A percentile compares a stretch with the other conserved stretches of the same genome.
Conservation (phyloP, 2,888 invertebrate genomes). For the Mellilla xanthometata region DNA sequence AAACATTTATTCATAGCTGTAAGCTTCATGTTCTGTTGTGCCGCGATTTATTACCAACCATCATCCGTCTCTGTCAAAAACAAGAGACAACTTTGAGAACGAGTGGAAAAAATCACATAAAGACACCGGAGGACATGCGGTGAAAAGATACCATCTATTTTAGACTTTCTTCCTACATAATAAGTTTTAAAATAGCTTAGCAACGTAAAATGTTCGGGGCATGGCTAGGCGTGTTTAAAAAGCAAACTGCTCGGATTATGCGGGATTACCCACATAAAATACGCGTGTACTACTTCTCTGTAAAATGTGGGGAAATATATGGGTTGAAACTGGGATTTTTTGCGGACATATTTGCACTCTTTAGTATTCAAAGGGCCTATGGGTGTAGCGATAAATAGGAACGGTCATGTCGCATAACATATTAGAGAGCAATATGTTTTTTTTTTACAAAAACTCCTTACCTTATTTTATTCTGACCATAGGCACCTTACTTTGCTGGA, state of each 20-base stretch:
- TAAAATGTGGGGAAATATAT: conserved; percentile 5
- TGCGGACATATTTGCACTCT: neutral
- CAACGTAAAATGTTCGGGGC: neutral
- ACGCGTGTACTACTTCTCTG: too few species aligned
- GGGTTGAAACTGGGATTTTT: neutral
- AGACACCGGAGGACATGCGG: conserved; percentile 8
- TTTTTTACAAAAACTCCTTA: too few species aligned
- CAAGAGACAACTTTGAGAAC: conserved; percentile 30
- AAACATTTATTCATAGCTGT: conserved; percentile 52
- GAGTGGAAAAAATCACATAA: conserved; percentile 22
- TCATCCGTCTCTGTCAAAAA: conserved; percentile 50
- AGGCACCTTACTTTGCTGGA: too few species aligned
- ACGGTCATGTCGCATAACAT: too few species aligned
- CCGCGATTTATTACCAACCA: conserved; percentile 36
- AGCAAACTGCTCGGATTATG: conserved; percentile 20
- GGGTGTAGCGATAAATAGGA: too few species aligned
- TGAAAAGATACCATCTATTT: conserved; percentile 3
- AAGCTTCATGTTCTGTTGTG: conserved; percentile 44
- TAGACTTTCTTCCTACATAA: neutral
- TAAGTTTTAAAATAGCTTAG: conserved; percentile 10
- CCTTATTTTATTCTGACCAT: too few species aligned
- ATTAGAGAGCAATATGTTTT: too few species aligned
- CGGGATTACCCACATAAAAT: conserved; percentile 18
- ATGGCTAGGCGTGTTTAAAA: conserved; percentile 14
- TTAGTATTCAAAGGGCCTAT: neutral